These are phyloP conservation scores for Neosalanx taihuensis DNA, from an alignment of 2,797 vertebrate species.

Conservation along the genomic window DNA sequence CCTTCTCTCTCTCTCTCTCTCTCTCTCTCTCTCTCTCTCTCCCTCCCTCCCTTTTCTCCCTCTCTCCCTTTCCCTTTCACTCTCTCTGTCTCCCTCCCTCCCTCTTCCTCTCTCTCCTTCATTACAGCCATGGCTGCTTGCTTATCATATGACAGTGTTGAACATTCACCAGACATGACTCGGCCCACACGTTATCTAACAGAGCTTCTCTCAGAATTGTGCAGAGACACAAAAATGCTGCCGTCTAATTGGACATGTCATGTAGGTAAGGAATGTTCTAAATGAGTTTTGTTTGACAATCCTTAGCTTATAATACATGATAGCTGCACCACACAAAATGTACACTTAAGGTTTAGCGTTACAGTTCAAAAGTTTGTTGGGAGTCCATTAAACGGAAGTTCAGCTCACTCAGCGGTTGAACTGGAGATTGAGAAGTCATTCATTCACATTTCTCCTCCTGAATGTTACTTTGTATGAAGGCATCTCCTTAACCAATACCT, in stretches of 20 bases:
- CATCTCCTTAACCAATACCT: no score
- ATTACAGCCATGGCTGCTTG: slow-evolving; percentile 63
- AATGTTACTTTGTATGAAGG: no score
- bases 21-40: slow-evolving; percentile 12
- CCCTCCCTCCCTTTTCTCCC: background rate
- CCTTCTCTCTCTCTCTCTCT: slow-evolving; percentile 25
- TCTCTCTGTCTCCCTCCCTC: background rate
- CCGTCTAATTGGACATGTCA: background rate
- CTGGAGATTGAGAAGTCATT: no score
- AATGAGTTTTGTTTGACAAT: background rate
- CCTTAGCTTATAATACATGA: background rate
- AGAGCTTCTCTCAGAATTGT: slow-evolving; percentile 25
- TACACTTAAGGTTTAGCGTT: background rate
- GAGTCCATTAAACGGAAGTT: background rate
- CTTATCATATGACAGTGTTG: slow-evolving; percentile 66
- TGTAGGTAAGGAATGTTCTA: no score
- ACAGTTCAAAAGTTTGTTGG: background rate
- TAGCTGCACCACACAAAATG: background rate
- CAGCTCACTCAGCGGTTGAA: no score
- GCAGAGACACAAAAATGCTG: slow-evolving; percentile 9
- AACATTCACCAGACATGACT: slow-evolving; percentile 46
- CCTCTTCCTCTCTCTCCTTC: no score
- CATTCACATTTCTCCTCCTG: no score
- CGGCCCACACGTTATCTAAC: slow-evolving; percentile 29
- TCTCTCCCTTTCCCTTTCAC: slow-evolving; percentile 30